Evolutionary conservation across 2,888 invertebrate species (phyloP).

Genomic region (Dastarcus helophoroides): DNA sequence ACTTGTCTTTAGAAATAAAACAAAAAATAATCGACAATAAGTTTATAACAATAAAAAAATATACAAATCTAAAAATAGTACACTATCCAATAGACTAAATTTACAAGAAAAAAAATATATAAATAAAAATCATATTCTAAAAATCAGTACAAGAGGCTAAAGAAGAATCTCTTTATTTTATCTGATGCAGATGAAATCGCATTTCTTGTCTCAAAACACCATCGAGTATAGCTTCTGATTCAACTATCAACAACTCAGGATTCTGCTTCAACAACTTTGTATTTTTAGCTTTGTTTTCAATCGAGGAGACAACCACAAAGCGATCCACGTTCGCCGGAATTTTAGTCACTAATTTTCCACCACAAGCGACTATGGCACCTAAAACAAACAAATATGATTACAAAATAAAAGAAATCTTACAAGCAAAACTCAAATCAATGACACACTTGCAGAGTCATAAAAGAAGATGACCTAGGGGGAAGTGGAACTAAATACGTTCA

Average conservation of each 20-base stretch:
- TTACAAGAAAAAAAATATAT: neutral
- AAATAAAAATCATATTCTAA: neutral
- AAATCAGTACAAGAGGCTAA: too few relatives aligned
- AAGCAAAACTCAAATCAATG: too few relatives aligned
- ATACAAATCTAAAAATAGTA: too few relatives aligned
- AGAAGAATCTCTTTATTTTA: conserved; percentile 11
- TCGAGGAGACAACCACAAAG: conserved; percentile 26
- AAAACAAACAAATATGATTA: conserved; percentile 6
- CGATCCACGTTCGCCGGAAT: conserved; percentile 19
- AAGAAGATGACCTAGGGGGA: too few relatives aligned
- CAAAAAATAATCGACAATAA: too few relatives aligned
- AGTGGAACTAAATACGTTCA: too few relatives aligned
- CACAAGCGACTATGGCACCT: conserved; percentile 33
- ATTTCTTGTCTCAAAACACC: conserved; percentile 32
- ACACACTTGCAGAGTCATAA: too few relatives aligned
- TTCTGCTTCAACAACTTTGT: conserved; percentile 26
- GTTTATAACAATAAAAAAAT: too few relatives aligned
- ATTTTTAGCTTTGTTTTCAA: conserved; percentile 28
- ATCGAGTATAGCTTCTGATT: conserved; percentile 34
- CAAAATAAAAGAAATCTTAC: neutral
- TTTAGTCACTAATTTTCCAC: conserved; percentile 31
- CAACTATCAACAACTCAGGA: conserved; percentile 24
- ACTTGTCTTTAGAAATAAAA: too few relatives aligned
- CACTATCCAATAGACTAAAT: too few relatives aligned
- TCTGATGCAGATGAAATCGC: conserved; percentile 20